Conservation (phyloP, 2,888 invertebrate genomes). For the Cerastis leucographa region DNA sequence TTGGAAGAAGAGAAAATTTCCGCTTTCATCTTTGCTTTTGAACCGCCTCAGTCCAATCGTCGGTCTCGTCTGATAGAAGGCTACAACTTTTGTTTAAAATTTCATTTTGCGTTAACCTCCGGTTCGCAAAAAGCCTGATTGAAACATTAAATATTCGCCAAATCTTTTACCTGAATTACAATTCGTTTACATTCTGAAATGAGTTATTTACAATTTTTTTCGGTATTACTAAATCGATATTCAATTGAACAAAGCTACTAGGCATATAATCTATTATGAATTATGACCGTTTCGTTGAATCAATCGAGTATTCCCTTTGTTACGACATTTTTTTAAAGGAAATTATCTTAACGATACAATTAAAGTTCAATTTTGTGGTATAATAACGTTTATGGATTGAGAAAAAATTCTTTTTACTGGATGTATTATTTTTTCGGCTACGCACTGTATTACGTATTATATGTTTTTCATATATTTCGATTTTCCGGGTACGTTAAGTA, state of each 20-base stretch:
- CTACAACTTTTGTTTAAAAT: slow-evolving; percentile 62
- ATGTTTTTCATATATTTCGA: background rate
- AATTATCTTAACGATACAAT: slow-evolving; percentile 30
- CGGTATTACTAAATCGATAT: slow-evolving; percentile 16
- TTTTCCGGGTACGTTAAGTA: slow-evolving; percentile 42
- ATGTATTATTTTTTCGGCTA: background rate
- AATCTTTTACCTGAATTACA: slow-evolving; percentile 40
- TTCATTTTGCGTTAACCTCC: slow-evolving; percentile 46
- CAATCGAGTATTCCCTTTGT: slow-evolving; percentile 42
- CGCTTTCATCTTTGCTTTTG: slow-evolving; percentile 14
- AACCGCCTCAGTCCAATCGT: slow-evolving; percentile 24
- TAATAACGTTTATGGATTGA: slow-evolving; percentile 4
- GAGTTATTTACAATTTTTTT: slow-evolving; percentile 23
- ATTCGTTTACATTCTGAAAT: slow-evolving; percentile 42
- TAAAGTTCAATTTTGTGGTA: slow-evolving; percentile 16
- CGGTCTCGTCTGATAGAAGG: slow-evolving; percentile 40
- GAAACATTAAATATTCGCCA: slow-evolving; percentile 56
- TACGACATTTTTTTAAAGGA: slow-evolving; percentile 28
- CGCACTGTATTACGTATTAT: no score
- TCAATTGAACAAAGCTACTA: background rate
- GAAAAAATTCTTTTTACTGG: background rate
- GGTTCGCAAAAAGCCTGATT: slow-evolving; percentile 51
- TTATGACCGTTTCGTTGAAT: slow-evolving; percentile 28
- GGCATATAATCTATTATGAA: slow-evolving; percentile 36
- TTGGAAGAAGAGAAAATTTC: background rate